Percentiles rank a stretch among this genome's conserved stretches.
Evolutionary conservation across 1,140 invertebrate genomes (phyloP).

Genomic region (Manduca sexta): DNA sequence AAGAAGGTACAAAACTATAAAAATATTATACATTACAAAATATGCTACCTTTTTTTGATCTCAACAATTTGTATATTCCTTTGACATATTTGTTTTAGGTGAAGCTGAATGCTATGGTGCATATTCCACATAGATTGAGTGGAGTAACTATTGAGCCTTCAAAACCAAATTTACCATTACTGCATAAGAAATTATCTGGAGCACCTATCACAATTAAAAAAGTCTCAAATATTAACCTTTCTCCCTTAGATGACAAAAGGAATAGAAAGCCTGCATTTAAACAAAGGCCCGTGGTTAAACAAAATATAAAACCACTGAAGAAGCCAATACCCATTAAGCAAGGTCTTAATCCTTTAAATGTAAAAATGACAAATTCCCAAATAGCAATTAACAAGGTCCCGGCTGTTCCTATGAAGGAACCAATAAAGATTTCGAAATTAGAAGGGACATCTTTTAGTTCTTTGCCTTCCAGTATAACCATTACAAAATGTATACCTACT

Average conservation of each 20-base stretch:
- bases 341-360: conserved; percentile 9
- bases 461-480: conserved; percentile 48
- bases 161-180: conserved; percentile 3
- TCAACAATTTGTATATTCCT: too few species aligned
- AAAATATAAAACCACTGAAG: conserved; percentile 8
- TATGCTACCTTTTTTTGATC: too few species aligned
- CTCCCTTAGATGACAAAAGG: conserved; percentile 11
- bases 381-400: background rate
- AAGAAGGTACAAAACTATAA: too few species aligned
- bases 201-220: conserved; percentile 20
- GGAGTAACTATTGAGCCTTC: conserved; percentile 40
- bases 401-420: background rate
- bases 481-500: conserved; percentile 27
- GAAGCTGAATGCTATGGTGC: conserved; percentile 59
- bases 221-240: conserved; percentile 17
- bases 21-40: too few species aligned
- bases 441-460: conserved; percentile 12
- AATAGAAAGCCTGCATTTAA: background rate
- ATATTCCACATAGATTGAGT: conserved; percentile 42
- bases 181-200: conserved; percentile 8
- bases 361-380: background rate
- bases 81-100: conserved; percentile 30
- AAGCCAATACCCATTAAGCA: conserved; percentile 17
- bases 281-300: conserved; percentile 1
- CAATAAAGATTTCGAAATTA: conserved; percentile 10